Conservation (phyloP, 2,797 vertebrate genomes). For the Pseudomugil gertrudae region DNA sequence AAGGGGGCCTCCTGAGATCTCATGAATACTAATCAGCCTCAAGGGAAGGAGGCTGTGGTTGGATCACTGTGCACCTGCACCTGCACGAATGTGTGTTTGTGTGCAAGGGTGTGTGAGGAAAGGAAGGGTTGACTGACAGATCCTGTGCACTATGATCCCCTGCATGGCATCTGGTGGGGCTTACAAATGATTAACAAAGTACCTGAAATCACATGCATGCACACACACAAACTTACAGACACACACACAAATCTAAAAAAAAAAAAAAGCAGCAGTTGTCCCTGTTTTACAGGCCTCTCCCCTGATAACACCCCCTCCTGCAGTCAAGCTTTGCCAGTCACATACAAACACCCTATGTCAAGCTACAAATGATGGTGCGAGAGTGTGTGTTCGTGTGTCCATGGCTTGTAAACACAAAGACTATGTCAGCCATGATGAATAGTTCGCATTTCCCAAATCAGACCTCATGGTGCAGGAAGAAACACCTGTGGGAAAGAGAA, state of each 20-base stretch:
- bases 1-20: slow-evolving; percentile 72
- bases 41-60: slow-evolving; percentile 59
- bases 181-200: slow-evolving; percentile 82
- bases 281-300: slow-evolving; percentile 46
- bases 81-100: slow-evolving; percentile 52
- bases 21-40: slow-evolving; percentile 84
- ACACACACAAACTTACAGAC: slow-evolving; percentile 3
- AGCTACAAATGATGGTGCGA: slow-evolving; percentile 32
- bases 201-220: slow-evolving; percentile 52
- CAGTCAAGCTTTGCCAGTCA: slow-evolving; percentile 45
- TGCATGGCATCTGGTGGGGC: slow-evolving; percentile 71
- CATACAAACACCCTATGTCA: slow-evolving; percentile 33
- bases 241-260: too few species aligned
- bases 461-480: slow-evolving; percentile 60
- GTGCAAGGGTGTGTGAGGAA: slow-evolving; percentile 40
- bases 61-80: slow-evolving; percentile 66
- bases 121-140: slow-evolving; percentile 70
- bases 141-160: slow-evolving; percentile 45
- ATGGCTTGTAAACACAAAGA: slow-evolving; percentile 69
- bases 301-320: slow-evolving; percentile 11
- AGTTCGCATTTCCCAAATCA: slow-evolving; percentile 74
- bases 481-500: slow-evolving; percentile 39
- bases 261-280: slow-evolving; percentile 47
- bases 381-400: slow-evolving; percentile 26
- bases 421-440: slow-evolving; percentile 77